phyloP scores from a whole-genome alignment of 2,888 invertebrate genomes.

The Cloeon dipterum region DNA sequence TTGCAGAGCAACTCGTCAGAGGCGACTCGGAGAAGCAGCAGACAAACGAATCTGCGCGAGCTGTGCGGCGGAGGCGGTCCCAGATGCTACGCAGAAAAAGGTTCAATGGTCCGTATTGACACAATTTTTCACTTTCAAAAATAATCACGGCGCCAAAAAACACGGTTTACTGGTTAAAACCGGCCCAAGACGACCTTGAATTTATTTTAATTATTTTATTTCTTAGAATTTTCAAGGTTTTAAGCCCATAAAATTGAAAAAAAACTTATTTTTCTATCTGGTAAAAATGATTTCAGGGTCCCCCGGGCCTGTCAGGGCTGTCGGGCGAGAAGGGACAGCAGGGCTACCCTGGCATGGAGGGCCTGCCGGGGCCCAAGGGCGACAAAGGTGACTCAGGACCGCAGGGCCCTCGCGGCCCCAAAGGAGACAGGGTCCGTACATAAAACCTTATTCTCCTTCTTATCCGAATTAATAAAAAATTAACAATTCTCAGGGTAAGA shows the following conservation, averaged over 20 bases:
- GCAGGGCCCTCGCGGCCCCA: slow-evolving; percentile 54
- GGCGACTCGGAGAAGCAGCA: too few relatives aligned
- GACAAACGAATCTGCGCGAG: not conserved
- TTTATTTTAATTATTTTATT: too few relatives aligned
- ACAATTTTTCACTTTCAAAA: too few relatives aligned
- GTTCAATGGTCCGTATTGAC: slow-evolving; percentile 38
- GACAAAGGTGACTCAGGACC: slow-evolving; percentile 71
- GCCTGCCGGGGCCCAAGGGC: slow-evolving; percentile 69
- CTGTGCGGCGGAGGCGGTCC: slow-evolving; percentile 18
- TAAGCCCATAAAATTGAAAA: too few relatives aligned
- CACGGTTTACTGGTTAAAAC: too few relatives aligned
- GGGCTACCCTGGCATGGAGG: slow-evolving; percentile 66
- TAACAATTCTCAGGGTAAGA: slow-evolving; percentile 33
- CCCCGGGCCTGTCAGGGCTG: slow-evolving; percentile 45
- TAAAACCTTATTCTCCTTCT: too few relatives aligned
- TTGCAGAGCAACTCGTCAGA: too few relatives aligned
- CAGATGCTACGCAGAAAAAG: slow-evolving; percentile 77
- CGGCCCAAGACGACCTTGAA: too few relatives aligned
- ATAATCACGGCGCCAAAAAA: too few relatives aligned
- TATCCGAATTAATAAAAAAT: too few relatives aligned
- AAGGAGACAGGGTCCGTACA: slow-evolving; percentile 42
- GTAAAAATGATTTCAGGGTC: slow-evolving; percentile 43
- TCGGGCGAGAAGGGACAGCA: slow-evolving; percentile 49
- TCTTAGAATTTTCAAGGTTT: too few relatives aligned
- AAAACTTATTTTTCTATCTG: too few relatives aligned